These are phyloP conservation scores for Falco biarmicus DNA, from an alignment of 2,797 vertebrate species.

Conservation along the genomic window DNA sequence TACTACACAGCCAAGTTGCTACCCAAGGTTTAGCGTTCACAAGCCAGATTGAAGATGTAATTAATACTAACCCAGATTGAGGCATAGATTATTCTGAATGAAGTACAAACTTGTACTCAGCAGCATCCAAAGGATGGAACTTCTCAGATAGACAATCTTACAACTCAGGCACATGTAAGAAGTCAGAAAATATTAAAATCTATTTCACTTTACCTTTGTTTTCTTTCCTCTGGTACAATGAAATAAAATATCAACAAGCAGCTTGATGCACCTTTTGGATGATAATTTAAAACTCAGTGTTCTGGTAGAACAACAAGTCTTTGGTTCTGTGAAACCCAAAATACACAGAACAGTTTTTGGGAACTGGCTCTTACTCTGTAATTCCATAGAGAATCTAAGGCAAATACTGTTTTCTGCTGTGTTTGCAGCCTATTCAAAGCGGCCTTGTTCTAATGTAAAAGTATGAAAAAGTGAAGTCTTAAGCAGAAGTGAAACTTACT, in stretches of 20 bases:
- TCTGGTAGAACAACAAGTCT: background rate
- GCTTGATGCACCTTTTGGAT: background rate
- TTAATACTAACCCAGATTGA: background rate
- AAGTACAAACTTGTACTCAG: background rate
- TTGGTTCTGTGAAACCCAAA: background rate
- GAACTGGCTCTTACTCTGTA: background rate
- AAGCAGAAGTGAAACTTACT: constrained; percentile 8
- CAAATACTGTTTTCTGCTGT: background rate
- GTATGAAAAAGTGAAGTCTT: background rate
- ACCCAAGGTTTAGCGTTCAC: background rate
- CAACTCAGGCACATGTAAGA: background rate
- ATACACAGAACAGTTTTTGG: background rate
- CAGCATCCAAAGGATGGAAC: background rate
- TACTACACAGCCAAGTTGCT: background rate
- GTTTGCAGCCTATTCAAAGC: background rate
- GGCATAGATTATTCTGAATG: background rate
- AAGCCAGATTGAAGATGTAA: background rate
- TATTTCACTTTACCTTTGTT: background rate
- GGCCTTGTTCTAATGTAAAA: background rate
- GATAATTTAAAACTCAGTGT: background rate
- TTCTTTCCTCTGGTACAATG: background rate
- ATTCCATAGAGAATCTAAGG: background rate
- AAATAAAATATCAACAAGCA: background rate
- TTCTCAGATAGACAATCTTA: background rate
- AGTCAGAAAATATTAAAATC: background rate